Percentiles rank a stretch among this genome's conserved stretches.
Conservation (phyloP, 2,797 vertebrate species). For the Rallus crepitans region DNA sequence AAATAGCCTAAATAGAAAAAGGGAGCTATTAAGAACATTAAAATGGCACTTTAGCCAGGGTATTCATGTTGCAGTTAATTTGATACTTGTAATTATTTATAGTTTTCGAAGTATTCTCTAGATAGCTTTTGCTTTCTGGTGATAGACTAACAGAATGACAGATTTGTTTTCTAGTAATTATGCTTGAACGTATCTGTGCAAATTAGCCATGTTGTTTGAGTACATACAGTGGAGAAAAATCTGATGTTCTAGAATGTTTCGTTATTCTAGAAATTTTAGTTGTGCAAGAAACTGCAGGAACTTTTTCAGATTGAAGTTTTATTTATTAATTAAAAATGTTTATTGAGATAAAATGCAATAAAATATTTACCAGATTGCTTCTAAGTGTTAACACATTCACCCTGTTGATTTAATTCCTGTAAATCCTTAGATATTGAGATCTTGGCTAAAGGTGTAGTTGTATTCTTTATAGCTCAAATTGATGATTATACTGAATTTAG, state of each 20-base stretch:
- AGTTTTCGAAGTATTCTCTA: neutral
- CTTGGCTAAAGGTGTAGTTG: neutral
- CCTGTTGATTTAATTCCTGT: neutral
- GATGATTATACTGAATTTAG: neutral
- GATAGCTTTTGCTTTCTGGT: neutral
- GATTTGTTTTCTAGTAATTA: constrained; percentile 53
- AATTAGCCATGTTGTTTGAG: constrained; percentile 29
- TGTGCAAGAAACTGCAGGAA: neutral
- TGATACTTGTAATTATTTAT: neutral
- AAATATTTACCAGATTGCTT: neutral
- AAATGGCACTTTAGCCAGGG: neutral
- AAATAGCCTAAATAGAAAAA: neutral
- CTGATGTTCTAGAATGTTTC: neutral
- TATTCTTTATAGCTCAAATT: constrained; percentile 2
- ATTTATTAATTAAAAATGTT: constrained; percentile 9
- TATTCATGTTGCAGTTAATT: neutral
- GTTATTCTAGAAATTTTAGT: neutral
- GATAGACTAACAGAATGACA: constrained; percentile 16
- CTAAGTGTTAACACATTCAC: neutral
- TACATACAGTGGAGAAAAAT: neutral
- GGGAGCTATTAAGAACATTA: neutral
- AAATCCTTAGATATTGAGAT: neutral
- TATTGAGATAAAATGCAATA: neutral
- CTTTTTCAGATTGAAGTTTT: neutral
- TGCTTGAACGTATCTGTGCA: constrained; percentile 38